Percentiles rank a stretch among this genome's conserved stretches.
Evolutionary conservation across 2,888 invertebrate species (phyloP).

Genomic region (Dicycla oo): DNA sequence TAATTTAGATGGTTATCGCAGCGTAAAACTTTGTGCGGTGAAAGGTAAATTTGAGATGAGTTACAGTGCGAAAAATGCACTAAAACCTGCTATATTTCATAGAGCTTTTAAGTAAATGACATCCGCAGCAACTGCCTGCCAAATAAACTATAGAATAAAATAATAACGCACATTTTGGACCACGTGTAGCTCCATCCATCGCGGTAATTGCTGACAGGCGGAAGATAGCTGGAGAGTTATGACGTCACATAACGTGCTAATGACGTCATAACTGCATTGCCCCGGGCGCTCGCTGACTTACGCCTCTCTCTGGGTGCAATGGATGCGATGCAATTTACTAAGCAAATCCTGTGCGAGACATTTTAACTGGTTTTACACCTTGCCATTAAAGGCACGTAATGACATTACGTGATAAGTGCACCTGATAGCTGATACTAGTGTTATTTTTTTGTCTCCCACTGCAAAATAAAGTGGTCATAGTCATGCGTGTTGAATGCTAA

Average conservation of each 20-base stretch:
- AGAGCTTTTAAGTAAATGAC: conserved; percentile 53
- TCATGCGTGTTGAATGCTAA: conserved; percentile 52
- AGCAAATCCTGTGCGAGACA: conserved; percentile 70
- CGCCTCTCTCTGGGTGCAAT: conserved; percentile 76
- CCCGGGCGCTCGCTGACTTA: conserved; percentile 78
- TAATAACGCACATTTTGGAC: conserved; percentile 81
- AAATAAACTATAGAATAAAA: conserved; percentile 71
- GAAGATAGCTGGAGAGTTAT: conserved; percentile 87
- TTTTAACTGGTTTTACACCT: conserved; percentile 73
- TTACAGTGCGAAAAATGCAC: conserved; percentile 14
- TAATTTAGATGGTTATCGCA: conserved; percentile 56
- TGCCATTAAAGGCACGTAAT: conserved; percentile 63
- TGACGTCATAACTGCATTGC: conserved; percentile 89
- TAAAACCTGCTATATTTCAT: conserved; percentile 33
- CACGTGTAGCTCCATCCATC: conserved; percentile 84
- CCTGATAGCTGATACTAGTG: conserved; percentile 53
- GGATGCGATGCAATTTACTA: conserved; percentile 80
- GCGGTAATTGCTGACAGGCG: conserved; percentile 87
- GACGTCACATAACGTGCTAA: conserved; percentile 88
- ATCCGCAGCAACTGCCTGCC: conserved; percentile 51
- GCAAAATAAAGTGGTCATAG: conserved; percentile 58
- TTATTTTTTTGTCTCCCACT: conserved; percentile 53
- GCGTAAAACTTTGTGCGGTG: conserved; percentile 34
- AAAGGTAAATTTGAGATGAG: conserved; percentile 21
- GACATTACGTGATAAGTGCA: conserved; percentile 61